Evolutionary conservation across 2,888 invertebrate species (phyloP).

Genomic region (Tenthredo amoena): DNA sequence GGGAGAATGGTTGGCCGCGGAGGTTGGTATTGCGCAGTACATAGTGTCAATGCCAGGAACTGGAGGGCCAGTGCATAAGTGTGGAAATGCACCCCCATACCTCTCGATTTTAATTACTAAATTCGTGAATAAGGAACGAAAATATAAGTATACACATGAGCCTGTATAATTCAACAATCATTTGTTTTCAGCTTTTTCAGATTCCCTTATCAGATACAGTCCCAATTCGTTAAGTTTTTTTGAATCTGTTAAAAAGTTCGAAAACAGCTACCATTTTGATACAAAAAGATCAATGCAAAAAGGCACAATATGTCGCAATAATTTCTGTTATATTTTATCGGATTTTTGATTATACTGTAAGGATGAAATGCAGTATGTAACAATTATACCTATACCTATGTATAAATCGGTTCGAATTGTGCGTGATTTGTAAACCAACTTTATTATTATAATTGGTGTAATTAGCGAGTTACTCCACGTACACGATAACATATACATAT

Average conservation of each 20-base stretch:
- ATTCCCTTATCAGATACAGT: too few relatives aligned
- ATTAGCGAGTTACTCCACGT: too few relatives aligned
- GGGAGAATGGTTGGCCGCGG: conserved; percentile 82
- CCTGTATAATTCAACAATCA: too few relatives aligned
- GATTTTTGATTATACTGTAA: background rate
- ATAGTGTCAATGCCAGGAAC: background rate
- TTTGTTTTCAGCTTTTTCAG: too few relatives aligned
- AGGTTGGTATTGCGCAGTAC: conserved; percentile 29
- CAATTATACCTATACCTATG: too few relatives aligned
- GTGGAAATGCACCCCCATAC: background rate
- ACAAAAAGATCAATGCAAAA: background rate
- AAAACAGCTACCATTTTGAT: too few relatives aligned
- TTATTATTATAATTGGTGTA: too few relatives aligned
- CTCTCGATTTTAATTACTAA: background rate
- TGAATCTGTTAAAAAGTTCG: too few relatives aligned
- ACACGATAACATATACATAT: too few relatives aligned
- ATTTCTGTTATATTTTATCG: background rate
- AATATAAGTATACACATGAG: background rate
- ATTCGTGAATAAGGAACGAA: background rate
- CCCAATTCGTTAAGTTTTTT: too few relatives aligned
- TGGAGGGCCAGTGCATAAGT: background rate
- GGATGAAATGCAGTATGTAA: background rate
- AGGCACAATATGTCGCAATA: background rate
- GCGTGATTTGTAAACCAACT: too few relatives aligned
- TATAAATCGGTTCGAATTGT: too few relatives aligned